Evolutionary conservation across 1,140 invertebrate species (phyloP).

Genomic region (Mycetomoellerius zeteki): DNA sequence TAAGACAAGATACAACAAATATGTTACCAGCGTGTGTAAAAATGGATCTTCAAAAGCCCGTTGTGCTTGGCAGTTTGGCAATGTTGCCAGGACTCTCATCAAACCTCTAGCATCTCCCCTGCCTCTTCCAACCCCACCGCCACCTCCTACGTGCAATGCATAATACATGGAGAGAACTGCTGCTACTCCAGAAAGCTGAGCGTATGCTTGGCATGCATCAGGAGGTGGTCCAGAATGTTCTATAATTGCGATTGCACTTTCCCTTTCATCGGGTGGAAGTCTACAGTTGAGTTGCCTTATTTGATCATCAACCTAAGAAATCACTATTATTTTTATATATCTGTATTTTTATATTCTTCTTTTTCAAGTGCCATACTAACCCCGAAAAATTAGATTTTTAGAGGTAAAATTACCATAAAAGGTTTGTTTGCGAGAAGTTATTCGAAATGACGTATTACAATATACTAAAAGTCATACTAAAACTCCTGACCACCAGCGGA

Average conservation of each 20-base stretch:
- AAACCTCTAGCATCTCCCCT: constrained; percentile 94
- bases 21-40: constrained; percentile 94
- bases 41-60: constrained; percentile 98
- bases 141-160: constrained; percentile 94
- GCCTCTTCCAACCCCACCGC: constrained; percentile 91
- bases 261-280: constrained; percentile 96
- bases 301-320: constrained; percentile 94
- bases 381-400: no score
- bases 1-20: neutral
- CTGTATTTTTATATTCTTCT: neutral
- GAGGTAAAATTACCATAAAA: no score
- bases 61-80: constrained; percentile 96
- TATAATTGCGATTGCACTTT: constrained; percentile 96
- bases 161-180: constrained; percentile 98
- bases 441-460: no score
- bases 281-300: constrained; percentile 95
- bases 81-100: constrained; percentile 94
- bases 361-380: no score
- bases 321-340: constrained; percentile 31
- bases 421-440: no score
- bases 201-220: constrained; percentile 96
- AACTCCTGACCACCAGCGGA: no score
- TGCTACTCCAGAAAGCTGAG: constrained; percentile 95
- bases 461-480: no score
- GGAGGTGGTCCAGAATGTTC: constrained; percentile 97